Evolutionary conservation across 2,113 vertebrate genomes (phyloP).

Genomic region (Edolisoma coerulescens): DNA sequence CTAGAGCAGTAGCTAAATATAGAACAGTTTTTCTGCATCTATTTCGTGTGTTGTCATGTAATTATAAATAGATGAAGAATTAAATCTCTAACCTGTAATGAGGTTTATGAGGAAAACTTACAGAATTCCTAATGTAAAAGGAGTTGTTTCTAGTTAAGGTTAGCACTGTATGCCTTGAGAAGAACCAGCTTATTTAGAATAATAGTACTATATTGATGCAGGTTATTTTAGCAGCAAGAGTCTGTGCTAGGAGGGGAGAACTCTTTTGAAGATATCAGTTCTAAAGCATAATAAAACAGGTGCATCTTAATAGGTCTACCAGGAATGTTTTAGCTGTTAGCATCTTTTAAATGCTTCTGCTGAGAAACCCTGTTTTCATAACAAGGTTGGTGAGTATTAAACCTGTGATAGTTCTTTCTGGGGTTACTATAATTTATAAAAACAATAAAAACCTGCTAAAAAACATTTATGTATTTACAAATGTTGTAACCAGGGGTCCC

Average conservation of each 20-base stretch:
- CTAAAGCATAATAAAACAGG: conserved; percentile 76
- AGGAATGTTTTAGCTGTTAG: conserved; percentile 77
- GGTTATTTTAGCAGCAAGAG: conserved; percentile 29
- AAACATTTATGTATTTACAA: conserved; percentile 93
- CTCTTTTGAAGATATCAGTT: conserved; percentile 53
- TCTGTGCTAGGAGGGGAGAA: background rate
- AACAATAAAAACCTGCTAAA: conserved; percentile 84
- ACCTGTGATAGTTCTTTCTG: conserved; percentile 75
- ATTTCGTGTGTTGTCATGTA: conserved; percentile 37
- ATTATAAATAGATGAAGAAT: conserved; percentile 56
- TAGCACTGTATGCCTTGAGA: background rate
- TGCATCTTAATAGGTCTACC: conserved; percentile 78
- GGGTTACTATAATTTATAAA: conserved; percentile 77
- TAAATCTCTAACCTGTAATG: background rate
- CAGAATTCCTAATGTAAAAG: background rate
- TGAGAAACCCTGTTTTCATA: conserved; percentile 79
- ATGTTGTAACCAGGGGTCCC: conserved; percentile 86
- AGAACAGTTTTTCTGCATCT: conserved; percentile 33
- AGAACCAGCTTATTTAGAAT: background rate
- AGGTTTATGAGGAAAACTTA: background rate
- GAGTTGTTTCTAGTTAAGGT: background rate
- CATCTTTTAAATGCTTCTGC: conserved; percentile 77
- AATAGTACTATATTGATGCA: background rate
- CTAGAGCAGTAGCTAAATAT: conserved; percentile 53
- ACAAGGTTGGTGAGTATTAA: conserved; percentile 79